Evolutionary conservation across 2,888 invertebrate species (phyloP).

Genomic region (Biston betularia): DNA sequence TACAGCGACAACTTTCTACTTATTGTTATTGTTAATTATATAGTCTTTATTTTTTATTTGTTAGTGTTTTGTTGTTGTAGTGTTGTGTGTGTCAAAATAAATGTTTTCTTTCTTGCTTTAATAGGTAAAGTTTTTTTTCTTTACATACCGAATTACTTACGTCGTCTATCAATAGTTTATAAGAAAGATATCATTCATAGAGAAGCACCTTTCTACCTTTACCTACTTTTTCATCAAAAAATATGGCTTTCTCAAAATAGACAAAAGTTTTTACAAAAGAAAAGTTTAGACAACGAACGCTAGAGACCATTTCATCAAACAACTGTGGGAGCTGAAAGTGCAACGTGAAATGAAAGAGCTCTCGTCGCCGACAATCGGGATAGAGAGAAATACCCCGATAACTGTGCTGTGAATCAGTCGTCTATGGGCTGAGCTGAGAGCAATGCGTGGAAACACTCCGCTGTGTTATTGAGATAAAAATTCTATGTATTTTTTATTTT

Average conservation of each 20-base stretch:
- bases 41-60: no score
- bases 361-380: constrained; percentile 42
- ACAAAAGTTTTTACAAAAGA: constrained; percentile 28
- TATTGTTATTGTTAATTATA: no score
- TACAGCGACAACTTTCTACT: no score
- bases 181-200: no score
- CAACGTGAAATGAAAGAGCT: constrained; percentile 54
- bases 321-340: constrained; percentile 53
- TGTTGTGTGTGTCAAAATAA: no score
- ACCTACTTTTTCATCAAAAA: constrained; percentile 26
- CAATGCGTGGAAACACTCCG: background rate
- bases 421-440: background rate
- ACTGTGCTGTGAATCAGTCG: constrained; percentile 45
- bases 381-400: constrained; percentile 31
- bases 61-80: no score
- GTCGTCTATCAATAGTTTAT: no score
- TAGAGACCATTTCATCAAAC: constrained; percentile 45
- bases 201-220: background rate
- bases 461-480: constrained; percentile 4
- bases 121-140: no score
- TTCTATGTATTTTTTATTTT: background rate
- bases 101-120: no score
- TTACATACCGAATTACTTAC: no score
- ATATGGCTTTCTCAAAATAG: constrained; percentile 20
- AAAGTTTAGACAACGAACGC: constrained; percentile 37